Percentiles rank a stretch among this genome's conserved stretches.
Conservation (phyloP, 2,888 invertebrate species). For the Eudasyphora cyanicolor region DNA sequence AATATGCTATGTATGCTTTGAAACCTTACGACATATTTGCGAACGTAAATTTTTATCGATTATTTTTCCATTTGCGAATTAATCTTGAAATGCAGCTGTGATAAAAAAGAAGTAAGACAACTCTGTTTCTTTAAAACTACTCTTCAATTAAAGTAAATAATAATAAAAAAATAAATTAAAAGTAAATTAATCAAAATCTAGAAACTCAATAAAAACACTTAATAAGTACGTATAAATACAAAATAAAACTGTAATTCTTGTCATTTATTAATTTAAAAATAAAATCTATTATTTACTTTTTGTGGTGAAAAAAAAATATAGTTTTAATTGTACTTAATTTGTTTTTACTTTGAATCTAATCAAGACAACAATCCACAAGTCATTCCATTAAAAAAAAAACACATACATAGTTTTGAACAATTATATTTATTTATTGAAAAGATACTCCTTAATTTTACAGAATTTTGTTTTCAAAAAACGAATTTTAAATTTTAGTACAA, state of each 20-base stretch:
- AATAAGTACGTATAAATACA: neutral
- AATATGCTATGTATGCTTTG: neutral
- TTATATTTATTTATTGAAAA: neutral
- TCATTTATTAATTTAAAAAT: conserved; percentile 25
- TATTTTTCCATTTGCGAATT: conserved; percentile 51
- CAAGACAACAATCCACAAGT: conserved; percentile 13
- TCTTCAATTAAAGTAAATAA: conserved; percentile 21
- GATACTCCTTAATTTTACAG: conserved; percentile 9
- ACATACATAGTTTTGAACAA: neutral
- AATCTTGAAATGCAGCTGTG: conserved; percentile 67
- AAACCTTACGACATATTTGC: neutral
- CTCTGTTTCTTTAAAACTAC: conserved; percentile 35
- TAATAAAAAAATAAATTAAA: conserved; percentile 7
- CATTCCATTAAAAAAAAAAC: conserved; percentile 14
- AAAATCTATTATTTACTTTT: conserved; percentile 3
- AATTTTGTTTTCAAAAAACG: neutral
- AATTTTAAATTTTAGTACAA: neutral
- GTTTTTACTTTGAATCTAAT: neutral
- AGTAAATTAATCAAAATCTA: conserved; percentile 28
- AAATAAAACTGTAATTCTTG: conserved; percentile 12
- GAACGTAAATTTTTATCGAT: conserved; percentile 25
- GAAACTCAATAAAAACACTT: neutral
- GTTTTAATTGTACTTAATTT: neutral
- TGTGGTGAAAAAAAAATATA: neutral
- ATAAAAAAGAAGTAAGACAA: conserved; percentile 52